These are phyloP conservation scores for Apocheima hispidaria DNA, from an alignment of 2,888 invertebrate genomes.

Conservation along the genomic window DNA sequence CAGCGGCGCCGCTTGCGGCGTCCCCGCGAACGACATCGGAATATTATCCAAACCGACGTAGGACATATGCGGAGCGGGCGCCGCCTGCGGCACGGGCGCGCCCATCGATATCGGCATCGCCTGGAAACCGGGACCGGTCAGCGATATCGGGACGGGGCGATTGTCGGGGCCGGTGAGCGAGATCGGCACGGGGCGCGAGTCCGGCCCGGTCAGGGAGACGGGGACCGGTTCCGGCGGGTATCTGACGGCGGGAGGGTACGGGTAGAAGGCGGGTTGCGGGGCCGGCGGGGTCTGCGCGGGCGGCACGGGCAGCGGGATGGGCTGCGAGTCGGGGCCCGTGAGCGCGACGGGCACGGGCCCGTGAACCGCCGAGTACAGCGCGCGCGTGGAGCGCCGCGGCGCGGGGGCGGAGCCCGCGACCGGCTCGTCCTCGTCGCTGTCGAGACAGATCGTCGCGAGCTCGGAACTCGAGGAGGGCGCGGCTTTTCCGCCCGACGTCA, in stretches of 20 bases:
- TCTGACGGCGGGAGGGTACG: background rate
- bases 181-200: conserved; percentile 25
- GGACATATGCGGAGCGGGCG: background rate
- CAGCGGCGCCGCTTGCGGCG: conserved; percentile 21
- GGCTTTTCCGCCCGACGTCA: conserved; percentile 66
- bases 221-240: conserved; percentile 19
- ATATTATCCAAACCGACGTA: conserved; percentile 10
- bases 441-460: conserved; percentile 63
- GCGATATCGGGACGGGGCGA: conserved; percentile 33
- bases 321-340: conserved; percentile 20
- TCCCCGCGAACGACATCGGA: conserved; percentile 10
- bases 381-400: background rate
- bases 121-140: conserved; percentile 33
- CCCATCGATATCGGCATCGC: conserved; percentile 30
- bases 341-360: conserved; percentile 32
- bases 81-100: conserved; percentile 11
- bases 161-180: conserved; percentile 24
- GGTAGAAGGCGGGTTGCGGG: conserved; percentile 3
- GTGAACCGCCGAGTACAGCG: conserved; percentile 21
- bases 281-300: background rate
- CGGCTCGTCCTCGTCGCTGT: conserved; percentile 73
- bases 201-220: conserved; percentile 19
- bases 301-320: conserved; percentile 8
- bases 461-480: background rate
- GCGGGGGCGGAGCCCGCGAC: background rate